Evolutionary conservation across 1,140 invertebrate species (phyloP), one percentile per base, ranked within the genome.

Genomic region (Ptiloglossa arizonensis): DNA sequence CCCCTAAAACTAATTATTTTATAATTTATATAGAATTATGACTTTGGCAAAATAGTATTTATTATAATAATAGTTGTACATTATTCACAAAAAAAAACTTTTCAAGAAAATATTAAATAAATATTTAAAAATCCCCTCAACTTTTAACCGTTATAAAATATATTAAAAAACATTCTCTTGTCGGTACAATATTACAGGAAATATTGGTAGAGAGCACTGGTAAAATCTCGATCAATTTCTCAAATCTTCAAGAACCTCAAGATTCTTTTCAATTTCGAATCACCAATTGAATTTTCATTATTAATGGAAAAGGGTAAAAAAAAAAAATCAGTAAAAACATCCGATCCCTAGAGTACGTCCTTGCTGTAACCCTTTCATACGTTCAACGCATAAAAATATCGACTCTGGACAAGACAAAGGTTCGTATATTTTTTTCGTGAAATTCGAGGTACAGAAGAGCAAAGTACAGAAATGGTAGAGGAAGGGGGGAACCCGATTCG

Each of bases 401-500:
- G 75, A 74, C 60, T 66, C 62, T 41, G 50, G 64, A 13, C 81
- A 79, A 79, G 70, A 67, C 80, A 74, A 66, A 82, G 73, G 66
- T 71, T 66, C 44, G 54, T 35, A 83, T 67, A 79, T 80, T 80
- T 84, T 79, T 68, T 86, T 73, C n/a, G 38, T 64, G 63, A 83
- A 81, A 87, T 86, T 87, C 83, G 70, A 81, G 64, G 56, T 79
- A 86, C 71, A 64, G 76, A 80, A 64, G 60, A 66, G 54, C 29
- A 41, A 68, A 24, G 64, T 59, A 66, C 41, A 67, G 35, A 52
- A 54, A 44, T 17, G 52, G 48, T 27, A 60, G 44, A 69, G 71
- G 62, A 74, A 54, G 64, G 66, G 75, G 70, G 80, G 79, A 85
- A 82, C 77, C 72, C 87, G 86, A 90, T 90, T 91, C 91, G 91